Conservation (phyloP, 2,113 vertebrate genomes). For the Lipotes vexillifer region DNA sequence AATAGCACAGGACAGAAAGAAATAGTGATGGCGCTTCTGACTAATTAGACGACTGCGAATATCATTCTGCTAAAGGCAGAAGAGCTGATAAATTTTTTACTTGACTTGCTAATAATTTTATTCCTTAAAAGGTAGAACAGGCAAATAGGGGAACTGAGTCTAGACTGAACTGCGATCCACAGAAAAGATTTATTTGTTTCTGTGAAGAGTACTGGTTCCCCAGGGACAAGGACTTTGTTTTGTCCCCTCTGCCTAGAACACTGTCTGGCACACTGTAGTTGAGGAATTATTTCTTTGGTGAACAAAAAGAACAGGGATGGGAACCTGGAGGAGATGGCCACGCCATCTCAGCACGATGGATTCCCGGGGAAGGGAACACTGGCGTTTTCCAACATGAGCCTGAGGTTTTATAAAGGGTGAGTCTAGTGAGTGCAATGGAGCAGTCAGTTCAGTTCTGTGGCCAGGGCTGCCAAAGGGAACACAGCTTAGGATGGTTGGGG, state of each 20-base stretch:
- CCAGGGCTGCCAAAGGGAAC: background rate
- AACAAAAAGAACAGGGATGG: background rate
- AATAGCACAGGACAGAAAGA: background rate
- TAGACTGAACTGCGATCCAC: background rate
- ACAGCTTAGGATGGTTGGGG: background rate
- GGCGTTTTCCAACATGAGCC: background rate
- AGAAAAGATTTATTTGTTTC: background rate
- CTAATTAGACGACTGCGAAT: conserved; percentile 33
- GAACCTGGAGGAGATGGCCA: background rate
- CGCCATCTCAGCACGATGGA: fast-evolving
- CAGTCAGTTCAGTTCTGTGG: background rate
- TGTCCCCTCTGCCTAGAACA: background rate
- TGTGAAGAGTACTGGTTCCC: background rate
- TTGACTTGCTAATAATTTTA: conserved; percentile 42
- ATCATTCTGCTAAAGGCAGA: conserved; percentile 62
- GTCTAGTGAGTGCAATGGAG: fast-evolving
- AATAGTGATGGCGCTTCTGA: background rate
- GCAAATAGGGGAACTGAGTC: conserved; percentile 44
- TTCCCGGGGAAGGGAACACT: background rate
- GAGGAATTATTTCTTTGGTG: background rate
- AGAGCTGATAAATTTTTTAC: conserved; percentile 64
- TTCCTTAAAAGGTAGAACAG: conserved; percentile 34
- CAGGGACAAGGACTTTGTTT: background rate
- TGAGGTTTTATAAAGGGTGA: background rate
- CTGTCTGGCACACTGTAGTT: background rate